phyloP scores from a whole-genome alignment of 92 coral and sea anemone species.

The Parazoanthus darwini region DNA sequence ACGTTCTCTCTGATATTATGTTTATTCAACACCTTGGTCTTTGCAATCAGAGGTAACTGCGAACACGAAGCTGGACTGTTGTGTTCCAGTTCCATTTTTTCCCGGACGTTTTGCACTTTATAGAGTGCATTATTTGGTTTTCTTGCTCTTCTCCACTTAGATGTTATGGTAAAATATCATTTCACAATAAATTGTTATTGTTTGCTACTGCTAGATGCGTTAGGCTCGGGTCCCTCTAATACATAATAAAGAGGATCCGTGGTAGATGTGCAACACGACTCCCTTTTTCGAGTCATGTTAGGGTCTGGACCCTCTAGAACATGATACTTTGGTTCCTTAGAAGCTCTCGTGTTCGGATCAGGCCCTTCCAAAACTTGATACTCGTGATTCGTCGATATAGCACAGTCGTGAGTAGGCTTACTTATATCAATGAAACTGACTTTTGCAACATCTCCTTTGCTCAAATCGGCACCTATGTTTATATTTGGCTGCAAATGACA shows the following conservation, averaged over 20 bases:
- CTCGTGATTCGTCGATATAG: neutral
- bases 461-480: neutral
- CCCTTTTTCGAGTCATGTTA: neutral
- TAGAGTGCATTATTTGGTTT: too few relatives aligned
- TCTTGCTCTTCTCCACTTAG: too few relatives aligned
- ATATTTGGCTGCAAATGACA: neutral
- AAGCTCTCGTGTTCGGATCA: neutral
- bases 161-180: neutral
- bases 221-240: neutral
- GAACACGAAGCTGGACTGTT: too few relatives aligned
- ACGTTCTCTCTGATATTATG: too few relatives aligned
- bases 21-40: too few relatives aligned
- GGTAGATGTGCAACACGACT: neutral
- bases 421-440: neutral
- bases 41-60: too few relatives aligned
- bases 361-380: conserved; percentile 34
- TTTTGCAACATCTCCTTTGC: neutral
- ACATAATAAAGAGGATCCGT: neutral
- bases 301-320: conserved; percentile 5
- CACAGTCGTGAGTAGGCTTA: neutral
- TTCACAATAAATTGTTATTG: too few relatives aligned
- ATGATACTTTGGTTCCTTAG: conserved; percentile 14
- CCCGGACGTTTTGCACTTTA: too few relatives aligned
- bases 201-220: neutral
- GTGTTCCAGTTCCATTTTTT: too few relatives aligned